Evolutionary conservation across 2,888 invertebrate species (phyloP).

Genomic region (Branchellion lobata): DNA sequence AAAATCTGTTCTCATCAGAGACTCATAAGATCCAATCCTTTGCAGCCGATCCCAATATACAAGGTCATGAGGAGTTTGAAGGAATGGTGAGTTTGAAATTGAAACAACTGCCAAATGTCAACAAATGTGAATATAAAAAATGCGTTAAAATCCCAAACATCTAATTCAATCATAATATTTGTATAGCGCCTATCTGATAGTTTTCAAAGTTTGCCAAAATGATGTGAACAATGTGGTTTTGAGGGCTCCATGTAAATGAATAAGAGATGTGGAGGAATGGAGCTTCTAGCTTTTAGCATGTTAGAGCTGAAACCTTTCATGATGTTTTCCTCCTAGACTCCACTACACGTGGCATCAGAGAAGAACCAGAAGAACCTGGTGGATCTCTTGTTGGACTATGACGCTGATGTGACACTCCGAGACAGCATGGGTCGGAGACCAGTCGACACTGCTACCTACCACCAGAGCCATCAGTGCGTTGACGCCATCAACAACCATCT

Average conservation of each 20-base stretch:
- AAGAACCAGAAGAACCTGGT: constrained; percentile 76
- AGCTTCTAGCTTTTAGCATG: too few species aligned
- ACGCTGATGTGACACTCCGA: constrained; percentile 69
- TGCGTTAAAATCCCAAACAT: too few species aligned
- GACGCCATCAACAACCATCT: constrained; percentile 47
- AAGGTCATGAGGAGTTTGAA: constrained; percentile 49
- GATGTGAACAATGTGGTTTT: too few species aligned
- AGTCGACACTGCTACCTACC: constrained; percentile 67
- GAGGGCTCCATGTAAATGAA: too few species aligned
- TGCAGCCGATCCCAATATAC: constrained; percentile 52
- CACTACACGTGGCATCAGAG: constrained; percentile 78
- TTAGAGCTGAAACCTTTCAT: too few species aligned
- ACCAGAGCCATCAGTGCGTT: constrained; percentile 48
- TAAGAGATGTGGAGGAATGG: too few species aligned
- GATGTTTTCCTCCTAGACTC: too few species aligned
- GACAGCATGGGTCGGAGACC: constrained; percentile 74
- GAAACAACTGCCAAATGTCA: not conserved
- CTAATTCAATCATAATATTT: too few species aligned
- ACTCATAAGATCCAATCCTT: not conserved
- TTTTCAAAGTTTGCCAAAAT: too few species aligned
- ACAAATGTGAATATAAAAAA: not conserved
- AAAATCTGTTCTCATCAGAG: too few species aligned
- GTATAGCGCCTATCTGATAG: too few species aligned
- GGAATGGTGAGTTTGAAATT: constrained; percentile 49
- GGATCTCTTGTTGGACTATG: constrained; percentile 69